Base-by-base conservation (phyloP, 2,113 vertebrate species). In the Mirza zaza region DNA sequence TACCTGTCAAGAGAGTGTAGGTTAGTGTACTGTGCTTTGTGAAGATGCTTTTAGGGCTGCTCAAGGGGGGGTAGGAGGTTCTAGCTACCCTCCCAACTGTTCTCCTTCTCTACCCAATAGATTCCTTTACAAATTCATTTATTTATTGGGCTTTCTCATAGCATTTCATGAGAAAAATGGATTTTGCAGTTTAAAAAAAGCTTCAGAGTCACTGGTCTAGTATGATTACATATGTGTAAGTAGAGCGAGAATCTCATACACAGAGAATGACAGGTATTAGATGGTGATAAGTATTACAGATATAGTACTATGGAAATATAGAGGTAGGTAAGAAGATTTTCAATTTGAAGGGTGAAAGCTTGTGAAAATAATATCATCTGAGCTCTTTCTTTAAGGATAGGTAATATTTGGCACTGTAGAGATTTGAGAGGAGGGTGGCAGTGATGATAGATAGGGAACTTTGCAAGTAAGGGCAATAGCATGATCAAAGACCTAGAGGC, bases 81-180 rank as follows among this genome's bases (percentile, higher is more conserved):
- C 39, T 57, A 59, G 45, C 25, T 48, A 6, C 34, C 61, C 61
- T 84, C 29, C 88, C 73, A 87, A 5, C 2, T 21, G 17, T 95
- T 71, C n/a, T 84, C 9, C 12, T 14, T 48, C 76, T 82, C 25
- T 83, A 25, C 4, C 27, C 27, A 25, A 45, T 9, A 59, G 13
- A 25, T 20, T 80, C 32, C 80, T 95, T 91, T 91, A 55, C 89
- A 67, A n/a, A 15, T 52, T 14, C 25, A 23, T 81, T 95, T 25
- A 55, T 75, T 92, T 89, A 59, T 17, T 95, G 29, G 27, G 52
- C 34, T 77, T 94, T 95, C 42, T 94, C 9, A 21, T 32, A 96
- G 65, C n/a, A 91, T 57, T 59, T 84, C 21, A 27, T 55, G 48
- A 92, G 86, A 76, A 93, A 83, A 91, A 36, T 81, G 42, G 29